Evolutionary conservation across 2,888 invertebrate species (phyloP).

Genomic region (Bombylius discolor): DNA sequence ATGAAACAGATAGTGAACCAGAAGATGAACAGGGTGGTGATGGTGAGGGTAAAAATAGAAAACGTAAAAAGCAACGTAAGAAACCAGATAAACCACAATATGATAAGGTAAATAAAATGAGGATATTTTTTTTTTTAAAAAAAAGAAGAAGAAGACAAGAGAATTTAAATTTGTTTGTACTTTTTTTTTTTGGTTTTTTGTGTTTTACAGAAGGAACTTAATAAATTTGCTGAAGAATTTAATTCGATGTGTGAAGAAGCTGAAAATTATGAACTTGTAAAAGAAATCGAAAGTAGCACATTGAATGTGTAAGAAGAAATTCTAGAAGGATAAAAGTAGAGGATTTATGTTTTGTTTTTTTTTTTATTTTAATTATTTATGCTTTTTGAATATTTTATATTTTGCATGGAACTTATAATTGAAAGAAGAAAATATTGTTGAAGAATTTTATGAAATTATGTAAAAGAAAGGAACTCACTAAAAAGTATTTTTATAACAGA

Average conservation of each 20-base stretch:
- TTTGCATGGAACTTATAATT: not conserved
- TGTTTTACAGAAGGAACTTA: slow-evolving; percentile 17
- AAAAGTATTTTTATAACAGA: too few species aligned
- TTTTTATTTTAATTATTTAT: not conserved
- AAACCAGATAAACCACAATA: not conserved
- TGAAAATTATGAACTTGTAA: slow-evolving; percentile 24
- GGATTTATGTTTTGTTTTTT: not conserved
- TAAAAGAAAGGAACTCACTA: too few species aligned
- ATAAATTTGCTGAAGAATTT: slow-evolving; percentile 26
- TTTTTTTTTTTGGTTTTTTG: not conserved
- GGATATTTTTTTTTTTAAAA: too few species aligned
- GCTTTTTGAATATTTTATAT: not conserved
- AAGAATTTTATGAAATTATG: too few species aligned
- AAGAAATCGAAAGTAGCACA: slow-evolving; percentile 16
- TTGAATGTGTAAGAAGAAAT: not conserved
- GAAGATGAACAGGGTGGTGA: not conserved
- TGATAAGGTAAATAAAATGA: not conserved
- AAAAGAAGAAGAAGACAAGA: too few species aligned
- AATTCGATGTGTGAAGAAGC: slow-evolving; percentile 30
- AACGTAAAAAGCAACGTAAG: not conserved
- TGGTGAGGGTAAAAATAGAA: too few species aligned
- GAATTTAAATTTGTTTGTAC: too few species aligned
- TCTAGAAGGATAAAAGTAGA: not conserved
- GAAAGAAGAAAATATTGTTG: too few species aligned
- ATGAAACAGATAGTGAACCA: not conserved